phyloP scores from a whole-genome alignment of 2,113 vertebrate species.

The Natator depressus region DNA sequence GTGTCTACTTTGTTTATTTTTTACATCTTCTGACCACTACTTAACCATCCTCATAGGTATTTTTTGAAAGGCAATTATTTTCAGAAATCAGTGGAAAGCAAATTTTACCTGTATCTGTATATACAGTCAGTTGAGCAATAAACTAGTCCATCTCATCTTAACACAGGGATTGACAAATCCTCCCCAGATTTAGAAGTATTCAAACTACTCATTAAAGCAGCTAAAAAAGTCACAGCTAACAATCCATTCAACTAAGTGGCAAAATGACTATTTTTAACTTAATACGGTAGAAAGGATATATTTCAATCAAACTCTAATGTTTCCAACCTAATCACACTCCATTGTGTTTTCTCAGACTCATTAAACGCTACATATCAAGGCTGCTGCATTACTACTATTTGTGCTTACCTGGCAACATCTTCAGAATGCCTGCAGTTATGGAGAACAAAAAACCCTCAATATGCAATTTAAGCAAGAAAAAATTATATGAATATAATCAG shows the following conservation, averaged over 20 bases:
- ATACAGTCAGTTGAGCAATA: neutral
- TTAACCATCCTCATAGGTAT: neutral
- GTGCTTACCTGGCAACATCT: neutral
- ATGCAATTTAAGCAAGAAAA: neutral
- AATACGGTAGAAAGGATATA: neutral
- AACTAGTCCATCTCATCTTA: rapidly evolving
- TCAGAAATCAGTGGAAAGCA: neutral
- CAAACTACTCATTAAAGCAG: too few species aligned
- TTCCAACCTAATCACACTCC: neutral
- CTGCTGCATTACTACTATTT: neutral
- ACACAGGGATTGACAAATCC: neutral
- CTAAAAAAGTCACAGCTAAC: neutral
- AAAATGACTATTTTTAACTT: neutral
- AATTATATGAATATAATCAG: neutral
- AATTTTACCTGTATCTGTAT: neutral
- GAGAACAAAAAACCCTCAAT: neutral
- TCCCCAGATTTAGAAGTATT: too few species aligned
- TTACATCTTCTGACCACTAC: neutral
- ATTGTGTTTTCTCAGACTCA: neutral
- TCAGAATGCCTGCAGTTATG: neutral
- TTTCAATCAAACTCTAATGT: neutral
- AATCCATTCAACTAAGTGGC: neutral
- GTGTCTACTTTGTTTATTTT: neutral
- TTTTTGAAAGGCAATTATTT: neutral
- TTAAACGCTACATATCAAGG: neutral